Evolutionary conservation across 2,888 invertebrate species (phyloP), one percentile per base, ranked within the genome.

Genomic region (Lobophora halterata): DNA sequence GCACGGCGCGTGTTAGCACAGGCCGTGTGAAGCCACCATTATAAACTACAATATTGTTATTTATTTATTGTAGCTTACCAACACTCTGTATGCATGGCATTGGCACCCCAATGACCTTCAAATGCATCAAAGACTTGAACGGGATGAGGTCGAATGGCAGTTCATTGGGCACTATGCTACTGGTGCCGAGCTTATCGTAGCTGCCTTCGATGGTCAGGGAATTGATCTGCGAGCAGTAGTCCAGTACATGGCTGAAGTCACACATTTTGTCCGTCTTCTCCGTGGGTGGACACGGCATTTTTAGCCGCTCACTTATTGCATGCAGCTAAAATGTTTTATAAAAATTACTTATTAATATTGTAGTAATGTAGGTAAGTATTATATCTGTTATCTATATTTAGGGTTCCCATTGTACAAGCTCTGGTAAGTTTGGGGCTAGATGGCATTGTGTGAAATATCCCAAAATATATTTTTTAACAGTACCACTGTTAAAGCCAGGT

Each of bases 221-320:
- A 9, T 90, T 90, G 12, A 97, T 79, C 65, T 95, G 93, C 0
- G 92, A 92, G 71, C 93, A 94, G 65, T 96, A 95, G 76, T 98
- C 98, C 33, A 98, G 74, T 1, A 97, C 92, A 63, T 97, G 96
- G 48, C 97, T 96, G 58, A 98, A 94, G 79, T 98, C 97, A 60
- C 92, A 94, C 73, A 92, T 91, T 55, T 92, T 93, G 58, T 96
- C 95, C 11, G 90, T 89, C 45, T 93, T 92, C 64, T 95, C 95
- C 40, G 91, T 89, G 1, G 92, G 89, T 0, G 97, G 96, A 68
- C 97, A 95, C 0, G 97, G 95, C 58, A 95, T 91, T 72, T 94
- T 94, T 29, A 97, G 88, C 49, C 97, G 90, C 72, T 95, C 93
- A 65, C 95, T 96, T 38, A 98, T 93, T n/a, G 98, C 94, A 78